Evolutionary conservation across 2,113 vertebrate species (phyloP).

Genomic region (Aspidoscelis tigris): DNA sequence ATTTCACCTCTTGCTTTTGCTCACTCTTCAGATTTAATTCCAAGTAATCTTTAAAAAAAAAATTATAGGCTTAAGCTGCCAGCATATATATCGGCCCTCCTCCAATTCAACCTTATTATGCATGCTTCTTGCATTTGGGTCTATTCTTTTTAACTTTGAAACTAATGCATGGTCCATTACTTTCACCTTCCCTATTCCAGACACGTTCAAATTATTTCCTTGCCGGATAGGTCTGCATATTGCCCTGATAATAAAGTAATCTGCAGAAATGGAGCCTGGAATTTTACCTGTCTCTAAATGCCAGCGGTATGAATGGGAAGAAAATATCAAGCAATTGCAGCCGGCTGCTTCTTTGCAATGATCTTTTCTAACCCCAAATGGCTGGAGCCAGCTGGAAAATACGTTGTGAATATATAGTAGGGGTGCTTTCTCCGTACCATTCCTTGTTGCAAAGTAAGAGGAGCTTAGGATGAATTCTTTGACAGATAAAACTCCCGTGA

Average conservation of each 20-base stretch:
- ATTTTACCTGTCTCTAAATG: slow-evolving; percentile 45
- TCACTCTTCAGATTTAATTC: slow-evolving; percentile 64
- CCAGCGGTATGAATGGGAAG: neutral
- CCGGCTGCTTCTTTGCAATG: slow-evolving; percentile 39
- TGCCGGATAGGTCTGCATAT: neutral
- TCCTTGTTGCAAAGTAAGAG: slow-evolving; percentile 20
- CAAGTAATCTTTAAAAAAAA: slow-evolving; percentile 49
- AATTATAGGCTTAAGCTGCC: slow-evolving; percentile 29
- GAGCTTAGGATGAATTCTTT: slow-evolving; percentile 45
- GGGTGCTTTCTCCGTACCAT: slow-evolving; percentile 4
- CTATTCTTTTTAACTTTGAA: slow-evolving; percentile 29
- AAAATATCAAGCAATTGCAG: slow-evolving; percentile 28
- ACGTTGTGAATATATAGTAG: slow-evolving; percentile 57
- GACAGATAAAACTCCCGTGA: slow-evolving; percentile 57
- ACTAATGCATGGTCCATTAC: neutral
- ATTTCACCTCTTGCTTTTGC: slow-evolving; percentile 62
- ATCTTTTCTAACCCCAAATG: slow-evolving; percentile 57
- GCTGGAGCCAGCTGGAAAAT: slow-evolving; percentile 55
- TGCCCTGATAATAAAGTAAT: slow-evolving; percentile 35
- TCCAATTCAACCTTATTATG: slow-evolving; percentile 45
- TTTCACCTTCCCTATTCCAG: neutral
- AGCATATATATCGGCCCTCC: rapidly evolving
- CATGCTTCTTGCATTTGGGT: slow-evolving; percentile 12
- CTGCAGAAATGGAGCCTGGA: slow-evolving; percentile 19
- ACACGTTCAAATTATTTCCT: slow-evolving; percentile 35